Percentiles rank a stretch among this genome's conserved stretches.
Evolutionary conservation across 1,140 invertebrate species (phyloP).

Genomic region (Aphelinus certus): DNA sequence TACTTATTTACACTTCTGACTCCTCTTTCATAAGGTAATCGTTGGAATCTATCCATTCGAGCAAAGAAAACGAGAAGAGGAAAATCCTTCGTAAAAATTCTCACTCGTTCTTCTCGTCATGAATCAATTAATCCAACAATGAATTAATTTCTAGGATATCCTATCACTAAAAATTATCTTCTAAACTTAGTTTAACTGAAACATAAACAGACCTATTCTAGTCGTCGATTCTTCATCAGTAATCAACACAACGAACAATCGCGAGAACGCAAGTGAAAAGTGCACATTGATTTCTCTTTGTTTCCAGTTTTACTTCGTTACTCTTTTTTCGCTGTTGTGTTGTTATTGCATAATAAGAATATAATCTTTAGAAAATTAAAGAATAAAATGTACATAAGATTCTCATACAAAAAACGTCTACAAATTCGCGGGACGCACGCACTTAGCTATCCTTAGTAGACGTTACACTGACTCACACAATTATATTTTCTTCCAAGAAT

Average conservation of each 20-base stretch:
- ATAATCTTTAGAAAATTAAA: slow-evolving; percentile 59
- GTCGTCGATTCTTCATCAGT: slow-evolving; percentile 38
- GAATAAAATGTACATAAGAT: slow-evolving; percentile 65
- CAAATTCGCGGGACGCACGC: slow-evolving; percentile 51
- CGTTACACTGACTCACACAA: slow-evolving; percentile 45
- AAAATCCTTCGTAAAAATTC: slow-evolving; percentile 37
- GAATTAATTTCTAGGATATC: slow-evolving; percentile 25
- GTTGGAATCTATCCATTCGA: slow-evolving; percentile 16
- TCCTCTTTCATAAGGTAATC: slow-evolving; percentile 31
- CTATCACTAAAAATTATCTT: slow-evolving; percentile 36
- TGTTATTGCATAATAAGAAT: slow-evolving; percentile 49
- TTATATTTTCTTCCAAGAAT: slow-evolving; percentile 25
- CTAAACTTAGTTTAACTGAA: slow-evolving; percentile 37
- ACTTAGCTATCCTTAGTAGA: slow-evolving; percentile 56
- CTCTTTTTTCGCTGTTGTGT: slow-evolving; percentile 39
- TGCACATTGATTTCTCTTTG: slow-evolving; percentile 5
- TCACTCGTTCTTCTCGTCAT: slow-evolving; percentile 34
- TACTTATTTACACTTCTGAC: slow-evolving; percentile 42
- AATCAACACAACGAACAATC: slow-evolving; percentile 37
- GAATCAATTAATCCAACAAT: slow-evolving; percentile 34
- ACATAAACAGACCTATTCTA: slow-evolving; percentile 40
- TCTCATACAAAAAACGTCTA: slow-evolving; percentile 62
- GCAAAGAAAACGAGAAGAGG: slow-evolving; percentile 33
- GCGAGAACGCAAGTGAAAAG: slow-evolving; percentile 31
- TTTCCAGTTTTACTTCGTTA: slow-evolving; percentile 19